Conservation (phyloP, 2,797 vertebrate genomes). For the Alectoris magna region DNA sequence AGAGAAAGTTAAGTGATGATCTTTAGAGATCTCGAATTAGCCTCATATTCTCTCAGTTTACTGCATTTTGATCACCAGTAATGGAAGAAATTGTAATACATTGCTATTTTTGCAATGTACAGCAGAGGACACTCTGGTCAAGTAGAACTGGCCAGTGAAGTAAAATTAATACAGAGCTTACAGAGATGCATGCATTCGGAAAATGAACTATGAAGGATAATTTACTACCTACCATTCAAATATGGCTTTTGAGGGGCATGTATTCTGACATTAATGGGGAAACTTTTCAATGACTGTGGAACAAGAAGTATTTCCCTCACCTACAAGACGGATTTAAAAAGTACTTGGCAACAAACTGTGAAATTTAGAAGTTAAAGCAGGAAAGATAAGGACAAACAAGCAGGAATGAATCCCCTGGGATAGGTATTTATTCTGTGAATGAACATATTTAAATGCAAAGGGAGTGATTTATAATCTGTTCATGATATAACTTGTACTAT, state of each 20-base stretch:
- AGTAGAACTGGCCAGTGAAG: neutral
- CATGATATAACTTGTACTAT: neutral
- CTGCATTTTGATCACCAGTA: neutral
- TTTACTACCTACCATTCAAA: neutral
- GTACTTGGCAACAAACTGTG: neutral
- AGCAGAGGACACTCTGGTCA: conserved; percentile 65
- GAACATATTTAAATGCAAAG: neutral
- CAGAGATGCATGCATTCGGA: neutral
- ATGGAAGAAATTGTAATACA: neutral
- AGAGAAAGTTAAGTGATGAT: neutral
- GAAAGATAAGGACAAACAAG: neutral
- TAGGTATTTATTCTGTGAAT: neutral
- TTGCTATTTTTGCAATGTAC: conserved; percentile 44
- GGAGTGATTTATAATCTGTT: neutral
- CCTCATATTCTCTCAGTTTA: neutral
- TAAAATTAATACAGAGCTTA: neutral
- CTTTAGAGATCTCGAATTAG: neutral
- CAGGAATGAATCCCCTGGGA: neutral
- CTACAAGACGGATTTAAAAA: neutral
- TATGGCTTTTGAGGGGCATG: neutral
- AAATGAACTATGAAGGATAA: neutral
- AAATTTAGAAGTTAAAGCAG: neutral
- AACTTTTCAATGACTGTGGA: neutral
- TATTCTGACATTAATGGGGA: neutral
- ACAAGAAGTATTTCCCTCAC: neutral